Base-by-base conservation (phyloP, 2,888 invertebrate genomes). In the Colletes collaris region DNA sequence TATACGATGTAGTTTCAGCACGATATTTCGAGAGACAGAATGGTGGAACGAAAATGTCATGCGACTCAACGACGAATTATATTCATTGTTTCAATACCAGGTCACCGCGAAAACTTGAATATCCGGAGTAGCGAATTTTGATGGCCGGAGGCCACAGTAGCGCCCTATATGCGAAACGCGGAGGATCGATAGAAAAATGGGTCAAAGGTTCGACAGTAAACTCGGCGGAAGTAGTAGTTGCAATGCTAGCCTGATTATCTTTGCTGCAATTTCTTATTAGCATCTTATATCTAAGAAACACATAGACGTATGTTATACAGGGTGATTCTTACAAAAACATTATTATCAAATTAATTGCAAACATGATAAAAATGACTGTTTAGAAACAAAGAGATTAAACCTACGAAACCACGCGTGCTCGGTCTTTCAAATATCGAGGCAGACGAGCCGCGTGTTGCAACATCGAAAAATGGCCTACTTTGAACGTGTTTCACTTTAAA, bases 151-250 rank as follows among this genome's bases (percentile, higher is more conserved):
- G 37, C 52, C 40, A 59, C 67, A 37, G 37, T 52, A 27, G 60
- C 40, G 35, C 46, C 79, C 80, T 82, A 85, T 77, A 81, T 81
- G 75, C 80, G 78, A 75, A 52, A 40, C 7, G 13, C 40, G 53
- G 40, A 49, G 58, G 76, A 91, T 91, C 91, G 89, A 92, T 91
- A 89, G 89, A 90, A 91, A 92, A 91, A 92, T 92, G 86, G 92
- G 92, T 92, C 91, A 90, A 87, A 91, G 90, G 84, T 90, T 88
- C 83, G 82, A 75, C 82, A 76, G 74, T 71, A 76, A 63, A 71
- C 73, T 74, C 19, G 35, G 40, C 52, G 67, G 70, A 68, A 82
- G 75, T 77, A 79, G 68, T 50, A 69, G 67, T 60, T 59, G 19
- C 44, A 56, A 63, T 27, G 19, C 40, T 71, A 58, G 58, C 53